A percentile compares a stretch with the other conserved stretches of the same genome.
phyloP scores from a whole-genome alignment of 2,113 vertebrate genomes.

The Esox niger region DNA sequence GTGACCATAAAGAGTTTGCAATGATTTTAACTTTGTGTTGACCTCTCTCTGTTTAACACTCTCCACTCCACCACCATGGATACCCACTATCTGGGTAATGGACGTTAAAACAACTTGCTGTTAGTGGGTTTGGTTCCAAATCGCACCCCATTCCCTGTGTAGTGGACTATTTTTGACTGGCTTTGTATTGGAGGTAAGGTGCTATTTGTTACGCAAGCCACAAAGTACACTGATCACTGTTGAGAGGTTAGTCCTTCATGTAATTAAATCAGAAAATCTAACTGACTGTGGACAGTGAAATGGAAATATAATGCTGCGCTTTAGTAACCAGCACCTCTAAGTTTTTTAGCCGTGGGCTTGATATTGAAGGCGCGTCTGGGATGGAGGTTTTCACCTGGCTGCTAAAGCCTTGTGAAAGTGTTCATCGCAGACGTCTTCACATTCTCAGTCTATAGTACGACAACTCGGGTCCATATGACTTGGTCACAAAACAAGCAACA shows the following conservation, averaged over 20 bases:
- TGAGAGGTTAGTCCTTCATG: conserved; percentile 46
- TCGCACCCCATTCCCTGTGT: too few species aligned
- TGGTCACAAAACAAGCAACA: neutral
- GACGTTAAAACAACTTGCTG: conserved; percentile 44
- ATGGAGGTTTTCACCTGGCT: neutral
- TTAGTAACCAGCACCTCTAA: conserved; percentile 29
- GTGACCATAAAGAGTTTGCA: conserved; percentile 68
- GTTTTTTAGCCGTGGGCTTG: neutral
- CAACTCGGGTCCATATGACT: neutral
- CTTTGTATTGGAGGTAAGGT: too few species aligned
- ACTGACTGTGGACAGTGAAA: conserved; percentile 40
- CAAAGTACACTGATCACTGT: conserved; percentile 37
- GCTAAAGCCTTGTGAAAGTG: neutral
- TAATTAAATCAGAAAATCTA: conserved; percentile 63
- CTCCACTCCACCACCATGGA: conserved; percentile 60
- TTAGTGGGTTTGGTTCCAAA: neutral
- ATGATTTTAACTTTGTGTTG: conserved; percentile 68
- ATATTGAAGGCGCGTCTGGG: neutral
- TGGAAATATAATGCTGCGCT: conserved; percentile 34
- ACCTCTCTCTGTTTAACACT: conserved; percentile 62
- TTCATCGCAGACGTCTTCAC: neutral
- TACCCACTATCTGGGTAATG: conserved; percentile 55
- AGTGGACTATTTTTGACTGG: too few species aligned
- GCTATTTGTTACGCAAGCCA: neutral
- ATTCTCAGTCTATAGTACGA: neutral